Conservation (phyloP, 2,113 vertebrate genomes). For the Seriola dumerili region DNA sequence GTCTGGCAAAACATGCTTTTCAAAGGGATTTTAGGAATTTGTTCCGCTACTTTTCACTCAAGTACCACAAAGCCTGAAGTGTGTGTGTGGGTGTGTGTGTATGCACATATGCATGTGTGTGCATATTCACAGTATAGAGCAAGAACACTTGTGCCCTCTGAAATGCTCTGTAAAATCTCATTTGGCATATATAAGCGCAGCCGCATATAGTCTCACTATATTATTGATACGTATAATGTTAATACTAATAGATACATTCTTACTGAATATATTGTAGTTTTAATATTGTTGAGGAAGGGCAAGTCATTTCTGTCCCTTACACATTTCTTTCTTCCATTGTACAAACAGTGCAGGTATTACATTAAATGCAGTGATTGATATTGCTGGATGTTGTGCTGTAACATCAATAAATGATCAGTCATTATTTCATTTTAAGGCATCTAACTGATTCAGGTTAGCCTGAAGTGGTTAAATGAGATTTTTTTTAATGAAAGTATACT, state of each 20-base stretch:
- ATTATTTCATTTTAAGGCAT: too few relatives aligned
- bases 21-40: conserved; percentile 63
- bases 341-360: not conserved
- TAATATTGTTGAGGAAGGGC: too few relatives aligned
- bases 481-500: too few relatives aligned
- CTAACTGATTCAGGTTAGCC: too few relatives aligned
- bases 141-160: not conserved
- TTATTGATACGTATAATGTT: not conserved
- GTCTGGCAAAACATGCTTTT: conserved; percentile 62
- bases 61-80: conserved; percentile 43
- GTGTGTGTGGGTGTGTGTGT: conserved; percentile 7
- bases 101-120: not conserved
- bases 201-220: not conserved
- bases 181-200: not conserved
- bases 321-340: too few relatives aligned
- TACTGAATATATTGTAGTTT: not conserved
- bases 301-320: too few relatives aligned
- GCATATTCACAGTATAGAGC: conserved; percentile 12
- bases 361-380: not conserved
- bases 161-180: not conserved
- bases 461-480: too few relatives aligned
- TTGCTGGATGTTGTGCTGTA: not conserved
- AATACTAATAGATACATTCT: not conserved
- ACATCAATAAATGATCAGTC: not conserved
- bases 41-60: conserved; percentile 59